Evolutionary conservation across 2,113 vertebrate species (phyloP).

Genomic region (Tachycineta bicolor): DNA sequence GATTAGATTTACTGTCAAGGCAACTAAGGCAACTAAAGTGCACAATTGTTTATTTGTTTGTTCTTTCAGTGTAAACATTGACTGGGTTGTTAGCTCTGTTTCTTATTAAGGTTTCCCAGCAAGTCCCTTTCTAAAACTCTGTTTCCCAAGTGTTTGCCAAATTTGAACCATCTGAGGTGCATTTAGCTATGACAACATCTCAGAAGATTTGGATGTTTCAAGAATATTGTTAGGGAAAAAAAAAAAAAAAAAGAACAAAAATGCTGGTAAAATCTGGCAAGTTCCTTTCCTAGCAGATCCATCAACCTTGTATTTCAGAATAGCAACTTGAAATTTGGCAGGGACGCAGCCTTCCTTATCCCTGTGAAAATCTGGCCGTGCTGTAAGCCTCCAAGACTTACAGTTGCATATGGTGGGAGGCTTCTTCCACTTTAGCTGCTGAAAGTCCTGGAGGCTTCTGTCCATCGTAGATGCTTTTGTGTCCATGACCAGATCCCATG

Average conservation of each 20-base stretch:
- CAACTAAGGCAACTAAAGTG: slow-evolving; percentile 52
- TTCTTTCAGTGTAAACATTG: slow-evolving; percentile 33
- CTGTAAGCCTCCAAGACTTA: background rate
- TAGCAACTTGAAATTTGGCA: background rate
- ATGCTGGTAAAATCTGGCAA: slow-evolving; percentile 7
- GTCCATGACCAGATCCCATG: no score
- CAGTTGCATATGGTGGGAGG: background rate
- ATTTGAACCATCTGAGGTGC: slow-evolving; percentile 61
- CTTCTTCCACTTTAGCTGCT: background rate
- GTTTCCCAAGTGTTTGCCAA: slow-evolving; percentile 41
- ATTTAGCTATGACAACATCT: slow-evolving; percentile 55
- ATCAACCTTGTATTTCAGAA: background rate
- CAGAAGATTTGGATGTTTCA: slow-evolving; percentile 32
- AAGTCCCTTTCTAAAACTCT: slow-evolving; percentile 31
- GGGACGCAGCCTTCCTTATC: background rate
- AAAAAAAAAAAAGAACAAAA: background rate
- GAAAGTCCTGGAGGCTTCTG: background rate
- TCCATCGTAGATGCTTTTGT: no score
- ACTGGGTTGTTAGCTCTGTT: slow-evolving; percentile 52
- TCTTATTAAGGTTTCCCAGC: slow-evolving; percentile 53
- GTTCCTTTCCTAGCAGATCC: background rate
- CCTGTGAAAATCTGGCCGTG: background rate
- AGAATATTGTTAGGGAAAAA: background rate
- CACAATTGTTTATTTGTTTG: slow-evolving; percentile 66
- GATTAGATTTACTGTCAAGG: slow-evolving; percentile 47